Evolutionary conservation across 1,140 invertebrate species (phyloP).

Genomic region (Zaprionus ornatus): DNA sequence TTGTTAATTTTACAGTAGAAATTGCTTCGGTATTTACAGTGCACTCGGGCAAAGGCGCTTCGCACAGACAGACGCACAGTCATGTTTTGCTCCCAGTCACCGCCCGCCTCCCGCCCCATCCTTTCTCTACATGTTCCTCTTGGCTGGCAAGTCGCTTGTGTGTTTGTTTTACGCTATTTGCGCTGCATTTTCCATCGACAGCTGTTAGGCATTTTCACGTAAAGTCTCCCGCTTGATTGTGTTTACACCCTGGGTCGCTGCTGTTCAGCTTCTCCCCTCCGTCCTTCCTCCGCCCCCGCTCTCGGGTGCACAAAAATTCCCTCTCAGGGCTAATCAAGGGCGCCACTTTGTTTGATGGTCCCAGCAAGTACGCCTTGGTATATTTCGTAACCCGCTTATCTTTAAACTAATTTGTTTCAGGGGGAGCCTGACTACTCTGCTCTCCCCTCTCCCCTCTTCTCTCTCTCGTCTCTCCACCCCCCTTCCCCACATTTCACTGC

Average conservation of each 20-base stretch:
- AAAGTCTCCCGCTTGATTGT: conserved; percentile 65
- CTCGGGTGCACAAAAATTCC: conserved; percentile 17
- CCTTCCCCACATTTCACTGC: neutral
- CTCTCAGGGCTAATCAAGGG: conserved; percentile 69
- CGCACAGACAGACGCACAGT: conserved; percentile 25
- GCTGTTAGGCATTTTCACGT: conserved; percentile 74
- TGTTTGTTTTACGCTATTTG: conserved; percentile 52
- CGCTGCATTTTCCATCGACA: conserved; percentile 65
- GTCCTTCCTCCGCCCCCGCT: too few species aligned
- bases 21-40: conserved; percentile 81
- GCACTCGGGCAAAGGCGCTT: conserved; percentile 72
- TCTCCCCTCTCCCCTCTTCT: neutral
- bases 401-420: conserved; percentile 76
- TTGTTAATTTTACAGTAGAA: conserved; percentile 79
- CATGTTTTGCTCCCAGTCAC: neutral
- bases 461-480: too few species aligned
- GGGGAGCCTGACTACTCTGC: neutral
- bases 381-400: conserved; percentile 78
- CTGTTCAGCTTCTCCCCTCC: neutral
- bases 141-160: conserved; percentile 19
- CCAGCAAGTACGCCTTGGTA: conserved; percentile 64
- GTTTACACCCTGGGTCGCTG: conserved; percentile 41
- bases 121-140: neutral
- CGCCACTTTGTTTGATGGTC: conserved; percentile 59
- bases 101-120: neutral